Evolutionary conservation across 2,113 vertebrate genomes (phyloP), one percentile per base, ranked within the genome.

Genomic region (Caloenas nicobarica): DNA sequence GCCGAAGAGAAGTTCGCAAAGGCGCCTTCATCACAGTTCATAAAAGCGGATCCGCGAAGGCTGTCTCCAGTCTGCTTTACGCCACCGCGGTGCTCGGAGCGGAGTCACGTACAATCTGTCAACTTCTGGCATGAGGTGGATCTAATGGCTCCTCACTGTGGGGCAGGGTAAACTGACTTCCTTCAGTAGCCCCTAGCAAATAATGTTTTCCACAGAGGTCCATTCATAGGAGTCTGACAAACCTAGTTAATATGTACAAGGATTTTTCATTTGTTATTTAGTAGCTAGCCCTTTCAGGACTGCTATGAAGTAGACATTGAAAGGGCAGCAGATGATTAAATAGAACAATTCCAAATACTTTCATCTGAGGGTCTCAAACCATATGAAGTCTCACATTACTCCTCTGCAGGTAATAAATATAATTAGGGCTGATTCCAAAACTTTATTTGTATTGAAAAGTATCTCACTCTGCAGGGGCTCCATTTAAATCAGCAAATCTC

Each of bases 371-470:
- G 89, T 95, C 96, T 96, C 93, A 91, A 96, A 94, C 73, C 83
- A 91, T 11, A 62, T 96, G 92, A 85, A 93, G 93, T 89, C 94
- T 96, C 96, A 72, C 92, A 95, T 94, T 97, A 96, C 95, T 94
- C 96, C 93, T 96, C 92, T 89, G 95, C 95, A 97, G 95, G 96
- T 96, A 97, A 97, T 96, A 97, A 95, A 96, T 96, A 96, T 94
- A 97, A 97, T 97, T 96, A 96, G 92, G 88, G 88, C 81, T 7
- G 2, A 91, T 96, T 94, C 95, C 88, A 95, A 95, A 97, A 96
- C 96, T 96, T 97, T 95, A 96, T 95, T 96, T 96, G 96, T 97
- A 95, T 93, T 96, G 95, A 95, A 94, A 96, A 96, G 92, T 96
- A 96, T 92, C 95, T 89, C 58, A 8, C 95, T 89, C 96, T 7